These are phyloP conservation scores for Temnothorax unifasciatus DNA, from an alignment of 2,888 invertebrate genomes.

Conservation along the genomic window DNA sequence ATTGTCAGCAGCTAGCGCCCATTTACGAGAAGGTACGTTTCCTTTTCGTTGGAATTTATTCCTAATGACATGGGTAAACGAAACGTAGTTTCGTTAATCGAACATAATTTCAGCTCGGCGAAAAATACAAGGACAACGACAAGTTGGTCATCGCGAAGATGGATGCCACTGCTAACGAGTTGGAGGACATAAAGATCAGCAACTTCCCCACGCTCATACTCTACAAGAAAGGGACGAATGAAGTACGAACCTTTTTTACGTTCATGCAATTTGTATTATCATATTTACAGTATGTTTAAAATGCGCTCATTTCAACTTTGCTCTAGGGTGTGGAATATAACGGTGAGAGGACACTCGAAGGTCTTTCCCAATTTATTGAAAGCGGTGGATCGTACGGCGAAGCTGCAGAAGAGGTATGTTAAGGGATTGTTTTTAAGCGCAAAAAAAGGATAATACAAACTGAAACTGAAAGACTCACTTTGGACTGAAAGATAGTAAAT, in stretches of 20 bases:
- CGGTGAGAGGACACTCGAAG: conserved; percentile 98
- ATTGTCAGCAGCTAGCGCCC: conserved; percentile 98
- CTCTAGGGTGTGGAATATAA: conserved; percentile 94
- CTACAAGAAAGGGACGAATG: conserved; percentile 97
- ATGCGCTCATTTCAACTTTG: conserved; percentile 38
- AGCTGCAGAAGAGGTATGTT: conserved; percentile 88
- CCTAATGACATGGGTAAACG: neutral
- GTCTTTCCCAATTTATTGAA: conserved; percentile 97
- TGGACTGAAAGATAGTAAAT: neutral
- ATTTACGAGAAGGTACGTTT: conserved; percentile 92
- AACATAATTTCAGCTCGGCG: conserved; percentile 90
- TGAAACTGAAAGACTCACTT: no score
- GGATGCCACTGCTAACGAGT: conserved; percentile 99
- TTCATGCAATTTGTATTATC: neutral
- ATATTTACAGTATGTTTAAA: conserved; percentile 24
- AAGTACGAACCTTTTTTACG: conserved; percentile 86
- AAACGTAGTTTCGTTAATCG: neutral
- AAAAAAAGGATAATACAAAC: neutral
- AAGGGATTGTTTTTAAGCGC: neutral
- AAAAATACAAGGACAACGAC: conserved; percentile 94
- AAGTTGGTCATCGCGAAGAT: conserved; percentile 98
- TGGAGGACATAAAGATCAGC: conserved; percentile 97
- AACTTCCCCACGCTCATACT: conserved; percentile 98
- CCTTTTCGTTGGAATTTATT: neutral
- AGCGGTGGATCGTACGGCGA: conserved; percentile 94